Evolutionary conservation across 2,888 invertebrate genomes (phyloP).

Genomic region (Mythimna impura): DNA sequence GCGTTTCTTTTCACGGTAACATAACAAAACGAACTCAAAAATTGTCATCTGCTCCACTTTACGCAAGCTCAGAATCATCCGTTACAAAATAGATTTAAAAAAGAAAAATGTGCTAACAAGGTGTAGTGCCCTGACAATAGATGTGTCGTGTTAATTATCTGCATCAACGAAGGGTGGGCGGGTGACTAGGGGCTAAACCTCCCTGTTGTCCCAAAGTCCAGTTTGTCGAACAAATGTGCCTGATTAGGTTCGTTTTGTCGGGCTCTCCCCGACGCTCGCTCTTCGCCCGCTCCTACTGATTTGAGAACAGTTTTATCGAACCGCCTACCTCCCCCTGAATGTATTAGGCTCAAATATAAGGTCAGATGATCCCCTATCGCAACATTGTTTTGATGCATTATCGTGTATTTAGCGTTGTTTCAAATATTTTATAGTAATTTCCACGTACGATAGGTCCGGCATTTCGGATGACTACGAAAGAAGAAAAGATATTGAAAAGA

Average conservation of each 20-base stretch:
- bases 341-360: slow-evolving; percentile 47
- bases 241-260: slow-evolving; percentile 87
- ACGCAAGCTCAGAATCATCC: neutral
- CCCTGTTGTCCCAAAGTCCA: slow-evolving; percentile 62
- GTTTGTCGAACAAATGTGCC: slow-evolving; percentile 87
- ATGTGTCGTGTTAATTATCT: slow-evolving; percentile 84
- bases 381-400: slow-evolving; percentile 25
- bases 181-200: slow-evolving; percentile 44
- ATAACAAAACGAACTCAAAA: neutral
- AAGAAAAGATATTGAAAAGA: neutral
- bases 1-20: too few species aligned
- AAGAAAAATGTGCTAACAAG: slow-evolving; percentile 40
- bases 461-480: neutral
- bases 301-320: slow-evolving; percentile 65
- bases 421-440: slow-evolving; percentile 9
- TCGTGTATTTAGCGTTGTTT: neutral
- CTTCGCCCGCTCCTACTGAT: slow-evolving; percentile 64
- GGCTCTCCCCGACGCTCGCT: slow-evolving; percentile 60
- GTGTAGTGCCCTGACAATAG: slow-evolving; percentile 68
- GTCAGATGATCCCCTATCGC: slow-evolving; percentile 28
- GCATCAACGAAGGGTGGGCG: slow-evolving; percentile 70
- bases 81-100: slow-evolving; percentile 15
- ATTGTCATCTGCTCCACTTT: neutral
- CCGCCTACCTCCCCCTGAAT: slow-evolving; percentile 45
- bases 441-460: too few species aligned